These are phyloP conservation scores for Sylvia atricapilla DNA, from an alignment of 2,113 vertebrate genomes.

Conservation along the genomic window DNA sequence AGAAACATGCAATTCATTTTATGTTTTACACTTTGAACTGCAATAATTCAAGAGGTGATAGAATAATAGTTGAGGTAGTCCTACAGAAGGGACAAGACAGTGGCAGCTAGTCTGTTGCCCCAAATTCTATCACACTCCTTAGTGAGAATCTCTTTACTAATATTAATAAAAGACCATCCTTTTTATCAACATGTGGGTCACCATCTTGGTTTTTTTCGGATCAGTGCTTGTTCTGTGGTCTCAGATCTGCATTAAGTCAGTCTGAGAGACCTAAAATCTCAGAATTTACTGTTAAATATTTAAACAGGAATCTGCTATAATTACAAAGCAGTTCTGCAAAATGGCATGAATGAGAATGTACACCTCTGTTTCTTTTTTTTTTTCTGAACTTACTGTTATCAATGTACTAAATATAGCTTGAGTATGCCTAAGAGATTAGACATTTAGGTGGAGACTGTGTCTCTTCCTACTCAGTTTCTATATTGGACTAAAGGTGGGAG, in stretches of 20 bases:
- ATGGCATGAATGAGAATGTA: neutral
- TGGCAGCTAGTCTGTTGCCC: no score
- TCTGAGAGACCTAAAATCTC: neutral
- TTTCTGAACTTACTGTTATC: neutral
- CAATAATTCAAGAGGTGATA: neutral
- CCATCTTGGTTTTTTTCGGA: neutral
- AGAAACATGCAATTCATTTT: neutral
- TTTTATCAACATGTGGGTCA: neutral
- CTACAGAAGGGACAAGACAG: neutral
- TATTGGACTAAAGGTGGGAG: conserved; percentile 25
- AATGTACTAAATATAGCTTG: neutral
- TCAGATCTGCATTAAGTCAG: neutral
- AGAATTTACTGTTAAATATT: neutral
- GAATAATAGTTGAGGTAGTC: neutral
- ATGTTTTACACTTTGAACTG: neutral
- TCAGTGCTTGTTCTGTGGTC: neutral
- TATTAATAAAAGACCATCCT: neutral
- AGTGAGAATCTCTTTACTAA: neutral
- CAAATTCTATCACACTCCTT: neutral
- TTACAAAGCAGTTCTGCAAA: neutral
- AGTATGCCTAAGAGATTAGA: neutral
- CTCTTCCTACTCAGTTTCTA: conserved; percentile 41
- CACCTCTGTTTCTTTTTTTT: neutral
- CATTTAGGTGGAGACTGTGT: neutral
- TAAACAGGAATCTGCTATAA: neutral